These are phyloP conservation scores for Neoscelio sp. DNA, from an alignment of 2,888 invertebrate species.

Conservation along the genomic window DNA sequence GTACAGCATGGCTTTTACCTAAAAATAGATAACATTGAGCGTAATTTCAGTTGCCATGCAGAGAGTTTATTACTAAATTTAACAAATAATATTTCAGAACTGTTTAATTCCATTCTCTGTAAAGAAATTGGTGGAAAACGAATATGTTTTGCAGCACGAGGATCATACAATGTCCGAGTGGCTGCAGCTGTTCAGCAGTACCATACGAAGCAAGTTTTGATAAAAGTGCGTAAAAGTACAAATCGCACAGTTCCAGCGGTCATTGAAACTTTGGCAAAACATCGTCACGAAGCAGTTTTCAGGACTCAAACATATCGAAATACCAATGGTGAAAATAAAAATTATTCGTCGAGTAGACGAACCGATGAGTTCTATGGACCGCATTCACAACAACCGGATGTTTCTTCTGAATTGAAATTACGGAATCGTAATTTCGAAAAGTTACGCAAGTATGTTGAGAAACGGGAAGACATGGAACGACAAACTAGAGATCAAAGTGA, in stretches of 20 bases:
- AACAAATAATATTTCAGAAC: constrained; percentile 43
- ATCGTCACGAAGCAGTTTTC: constrained; percentile 1
- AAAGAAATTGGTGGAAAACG: constrained; percentile 52
- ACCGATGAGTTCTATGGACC: constrained; percentile 24
- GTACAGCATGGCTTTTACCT: not conserved
- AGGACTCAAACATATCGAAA: not conserved
- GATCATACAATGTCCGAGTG: constrained; percentile 18
- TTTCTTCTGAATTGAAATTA: too few relatives aligned
- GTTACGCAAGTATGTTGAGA: too few relatives aligned
- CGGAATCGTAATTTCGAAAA: too few relatives aligned
- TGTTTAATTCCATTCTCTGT: constrained; percentile 38
- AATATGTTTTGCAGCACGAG: constrained; percentile 13
- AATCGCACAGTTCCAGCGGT: not conserved
- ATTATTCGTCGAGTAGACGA: not conserved
- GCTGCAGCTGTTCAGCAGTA: constrained; percentile 10
- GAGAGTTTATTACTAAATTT: constrained; percentile 35
- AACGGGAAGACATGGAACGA: constrained; percentile 14
- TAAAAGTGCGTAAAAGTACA: not conserved
- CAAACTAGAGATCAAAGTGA: constrained; percentile 25
- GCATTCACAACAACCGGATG: constrained; percentile 7
- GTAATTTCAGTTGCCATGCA: constrained; percentile 15
- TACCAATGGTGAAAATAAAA: not conserved
- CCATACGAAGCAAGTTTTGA: constrained; percentile 15
- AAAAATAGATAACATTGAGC: constrained; percentile 1
- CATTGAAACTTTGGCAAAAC: not conserved